Conservation (phyloP, 2,113 vertebrate genomes). For the Neotragus pygmaeus region DNA sequence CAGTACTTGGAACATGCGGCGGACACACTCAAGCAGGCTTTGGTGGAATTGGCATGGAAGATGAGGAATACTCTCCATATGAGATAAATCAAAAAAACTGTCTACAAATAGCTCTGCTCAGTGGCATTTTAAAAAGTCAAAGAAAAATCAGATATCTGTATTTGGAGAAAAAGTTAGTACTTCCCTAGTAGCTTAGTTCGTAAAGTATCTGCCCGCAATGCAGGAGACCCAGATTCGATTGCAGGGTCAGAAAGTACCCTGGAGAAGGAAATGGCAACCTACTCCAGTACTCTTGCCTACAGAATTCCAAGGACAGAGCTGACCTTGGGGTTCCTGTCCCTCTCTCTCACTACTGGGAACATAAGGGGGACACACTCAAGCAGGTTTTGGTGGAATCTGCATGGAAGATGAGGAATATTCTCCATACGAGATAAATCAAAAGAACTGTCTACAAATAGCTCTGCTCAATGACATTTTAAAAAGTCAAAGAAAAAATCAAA, state of each 20-base stretch:
- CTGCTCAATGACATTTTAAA: not conserved
- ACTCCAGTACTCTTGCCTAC: not conserved
- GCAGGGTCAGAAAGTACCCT: not conserved
- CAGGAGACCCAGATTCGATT: not conserved
- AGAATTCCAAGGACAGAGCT: not conserved
- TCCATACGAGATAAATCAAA: not conserved
- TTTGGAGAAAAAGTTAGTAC: not conserved
- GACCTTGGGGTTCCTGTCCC: slow-evolving; percentile 46
- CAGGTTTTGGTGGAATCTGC: not conserved
- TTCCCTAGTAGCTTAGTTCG: not conserved
- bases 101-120: not conserved
- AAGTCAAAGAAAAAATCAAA: not conserved
- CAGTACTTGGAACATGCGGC: slow-evolving; percentile 23
- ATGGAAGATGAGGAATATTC: slow-evolving; percentile 34
- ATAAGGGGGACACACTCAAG: not conserved
- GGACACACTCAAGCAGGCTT: not conserved
- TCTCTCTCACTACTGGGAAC: slow-evolving; percentile 49
- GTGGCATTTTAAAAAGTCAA: not conserved
- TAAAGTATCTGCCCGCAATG: not conserved
- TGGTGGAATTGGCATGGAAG: slow-evolving; percentile 21
- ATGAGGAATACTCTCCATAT: not conserved
- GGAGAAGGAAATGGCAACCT: not conserved
- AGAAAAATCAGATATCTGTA: not conserved
- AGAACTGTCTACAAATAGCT: not conserved
- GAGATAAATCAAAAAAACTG: slow-evolving; percentile 24